Percentiles rank a stretch among this genome's conserved stretches.
These are phyloP conservation scores for Haliclystus octoradiatus DNA, from an alignment of 30 jellyfish, hydroid and myxozoan genomes.

Conservation along the genomic window DNA sequence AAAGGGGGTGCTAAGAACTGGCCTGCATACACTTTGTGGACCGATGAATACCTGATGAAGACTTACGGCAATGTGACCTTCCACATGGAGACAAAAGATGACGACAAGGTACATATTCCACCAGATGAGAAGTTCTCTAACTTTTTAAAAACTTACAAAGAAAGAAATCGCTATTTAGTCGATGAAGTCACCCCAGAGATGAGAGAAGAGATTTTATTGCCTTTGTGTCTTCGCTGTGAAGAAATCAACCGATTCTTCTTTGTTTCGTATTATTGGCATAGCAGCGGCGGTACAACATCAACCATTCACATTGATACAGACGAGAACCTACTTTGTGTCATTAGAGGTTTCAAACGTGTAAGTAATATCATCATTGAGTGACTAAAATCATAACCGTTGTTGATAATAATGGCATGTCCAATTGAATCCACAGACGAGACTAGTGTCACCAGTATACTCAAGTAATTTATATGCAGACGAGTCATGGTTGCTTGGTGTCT, in stretches of 20 bases:
- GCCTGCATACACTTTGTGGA: slow-evolving; percentile 79
- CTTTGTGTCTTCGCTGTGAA: slow-evolving; percentile 68
- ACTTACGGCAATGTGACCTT: slow-evolving; percentile 49
- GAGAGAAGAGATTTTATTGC: slow-evolving; percentile 60
- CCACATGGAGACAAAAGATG: slow-evolving; percentile 70
- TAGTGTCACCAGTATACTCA: slow-evolving; percentile 62
- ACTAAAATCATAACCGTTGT: neutral
- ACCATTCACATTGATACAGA: slow-evolving; percentile 73
- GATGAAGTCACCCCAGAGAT: slow-evolving; percentile 73
- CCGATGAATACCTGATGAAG: slow-evolving; percentile 44
- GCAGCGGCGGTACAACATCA: slow-evolving; percentile 59
- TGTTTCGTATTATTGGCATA: slow-evolving; percentile 61
- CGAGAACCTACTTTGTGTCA: slow-evolving; percentile 71
- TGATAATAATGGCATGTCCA: neutral
- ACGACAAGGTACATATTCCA: slow-evolving; percentile 62
- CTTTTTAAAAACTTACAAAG: slow-evolving; percentile 26
- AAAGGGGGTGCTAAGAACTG: slow-evolving; percentile 66
- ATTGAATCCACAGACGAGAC: neutral
- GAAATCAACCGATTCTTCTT: slow-evolving; percentile 64
- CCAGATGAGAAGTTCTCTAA: slow-evolving; percentile 26
- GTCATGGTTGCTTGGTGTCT: slow-evolving; percentile 49
- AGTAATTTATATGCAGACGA: slow-evolving; percentile 59
- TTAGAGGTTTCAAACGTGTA: slow-evolving; percentile 64
- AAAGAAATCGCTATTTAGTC: slow-evolving; percentile 38
- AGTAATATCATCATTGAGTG: neutral